Evolutionary conservation across 2,888 invertebrate species (phyloP).

Genomic region (Ectobius pallidus): DNA sequence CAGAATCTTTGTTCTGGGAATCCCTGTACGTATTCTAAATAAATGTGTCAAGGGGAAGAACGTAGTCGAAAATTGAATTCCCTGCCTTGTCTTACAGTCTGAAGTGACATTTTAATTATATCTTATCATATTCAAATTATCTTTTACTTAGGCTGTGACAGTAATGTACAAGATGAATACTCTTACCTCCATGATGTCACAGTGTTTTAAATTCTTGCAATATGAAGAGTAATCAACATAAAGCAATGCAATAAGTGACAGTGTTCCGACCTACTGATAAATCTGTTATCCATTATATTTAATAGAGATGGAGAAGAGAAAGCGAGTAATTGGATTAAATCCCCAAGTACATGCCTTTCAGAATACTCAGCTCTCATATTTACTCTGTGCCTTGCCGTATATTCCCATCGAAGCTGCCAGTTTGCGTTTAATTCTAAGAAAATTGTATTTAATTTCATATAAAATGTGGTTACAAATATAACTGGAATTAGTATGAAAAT

Average conservation of each 20-base stretch:
- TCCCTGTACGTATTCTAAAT: background rate
- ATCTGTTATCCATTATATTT: background rate
- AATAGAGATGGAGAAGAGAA: no score
- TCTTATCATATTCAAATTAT: conserved; percentile 19
- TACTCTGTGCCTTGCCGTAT: no score
- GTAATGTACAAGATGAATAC: background rate
- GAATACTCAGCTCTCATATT: no score
- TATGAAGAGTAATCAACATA: background rate
- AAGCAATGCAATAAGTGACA: conserved; percentile 1
- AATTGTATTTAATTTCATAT: no score
- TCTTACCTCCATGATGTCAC: background rate
- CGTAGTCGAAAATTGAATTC: conserved; percentile 14
- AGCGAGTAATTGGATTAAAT: no score
- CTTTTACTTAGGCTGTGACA: conserved; percentile 17
- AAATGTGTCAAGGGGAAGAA: background rate
- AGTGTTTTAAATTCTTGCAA: background rate
- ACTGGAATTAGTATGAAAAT: no score
- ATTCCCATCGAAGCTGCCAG: no score
- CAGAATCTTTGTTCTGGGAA: background rate
- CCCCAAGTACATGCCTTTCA: no score
- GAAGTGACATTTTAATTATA: conserved; percentile 21
- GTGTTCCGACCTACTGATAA: background rate
- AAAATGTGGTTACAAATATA: no score
- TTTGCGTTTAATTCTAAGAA: no score
- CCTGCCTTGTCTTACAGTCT: background rate